A percentile compares a stretch with the other conserved stretches of the same genome.
Evolutionary conservation across 2,888 invertebrate species (phyloP).

Genomic region (Drosophila cognata): DNA sequence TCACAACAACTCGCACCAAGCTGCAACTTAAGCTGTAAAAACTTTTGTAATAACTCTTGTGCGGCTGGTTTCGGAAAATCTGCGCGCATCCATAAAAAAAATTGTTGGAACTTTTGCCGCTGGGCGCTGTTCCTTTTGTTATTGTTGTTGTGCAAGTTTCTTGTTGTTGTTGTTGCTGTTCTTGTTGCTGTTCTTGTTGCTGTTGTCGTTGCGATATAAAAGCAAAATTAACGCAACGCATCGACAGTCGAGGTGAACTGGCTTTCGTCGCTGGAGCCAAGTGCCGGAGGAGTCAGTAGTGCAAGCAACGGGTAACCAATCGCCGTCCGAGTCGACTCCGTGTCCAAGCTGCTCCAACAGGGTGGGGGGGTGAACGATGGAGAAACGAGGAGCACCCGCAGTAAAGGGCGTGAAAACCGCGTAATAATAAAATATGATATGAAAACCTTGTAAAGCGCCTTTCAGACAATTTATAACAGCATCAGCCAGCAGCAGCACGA

Average conservation of each 20-base stretch:
- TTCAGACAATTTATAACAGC: constrained; percentile 72
- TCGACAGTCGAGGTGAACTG: constrained; percentile 58
- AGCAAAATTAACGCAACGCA: constrained; percentile 69
- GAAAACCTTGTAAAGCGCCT: constrained; percentile 73
- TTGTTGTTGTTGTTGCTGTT: background rate
- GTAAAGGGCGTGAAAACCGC: constrained; percentile 65
- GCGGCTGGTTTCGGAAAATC: constrained; percentile 51
- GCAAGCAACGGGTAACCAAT: constrained; percentile 9
- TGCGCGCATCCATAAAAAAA: constrained; percentile 67
- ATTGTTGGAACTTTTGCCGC: constrained; percentile 42
- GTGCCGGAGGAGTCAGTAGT: constrained; percentile 12
- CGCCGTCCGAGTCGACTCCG: constrained; percentile 13
- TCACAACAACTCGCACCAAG: constrained; percentile 35
- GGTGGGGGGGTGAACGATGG: no score
- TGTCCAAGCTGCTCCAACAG: constrained; percentile 1
- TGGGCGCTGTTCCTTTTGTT: background rate
- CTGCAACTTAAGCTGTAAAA: constrained; percentile 54
- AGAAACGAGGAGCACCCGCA: background rate
- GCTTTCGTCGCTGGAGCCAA: background rate
- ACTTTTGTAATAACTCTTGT: constrained; percentile 66
- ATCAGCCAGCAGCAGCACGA: constrained; percentile 16
- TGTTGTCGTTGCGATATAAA: constrained; percentile 47
- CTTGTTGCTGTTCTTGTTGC: background rate
- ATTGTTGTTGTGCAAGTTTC: background rate
- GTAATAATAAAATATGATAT: constrained; percentile 75